A percentile compares a stretch with the other conserved stretches of the same genome.
phyloP scores from a whole-genome alignment of 2,113 vertebrate species.

The Siphamia tubifer region DNA sequence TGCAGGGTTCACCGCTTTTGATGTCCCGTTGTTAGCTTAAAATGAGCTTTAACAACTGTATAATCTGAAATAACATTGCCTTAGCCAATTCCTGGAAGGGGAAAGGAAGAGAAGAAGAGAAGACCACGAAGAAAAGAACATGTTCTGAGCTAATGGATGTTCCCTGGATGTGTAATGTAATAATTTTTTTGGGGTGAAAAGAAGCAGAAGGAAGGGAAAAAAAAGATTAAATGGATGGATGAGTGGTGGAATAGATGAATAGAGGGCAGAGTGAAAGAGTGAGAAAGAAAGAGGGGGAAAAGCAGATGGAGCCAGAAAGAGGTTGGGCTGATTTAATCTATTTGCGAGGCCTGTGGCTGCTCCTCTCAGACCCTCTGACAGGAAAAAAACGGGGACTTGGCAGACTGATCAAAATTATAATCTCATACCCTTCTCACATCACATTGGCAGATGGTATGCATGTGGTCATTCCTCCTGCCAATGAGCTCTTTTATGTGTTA shows the following conservation, averaged over 20 bases:
- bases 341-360: conserved; percentile 61
- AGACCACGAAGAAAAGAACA: conserved; percentile 52
- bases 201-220: conserved; percentile 13
- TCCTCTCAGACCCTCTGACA: conserved; percentile 68
- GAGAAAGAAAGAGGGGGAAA: conserved; percentile 51
- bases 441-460: conserved; percentile 63
- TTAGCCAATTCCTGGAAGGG: conserved; percentile 62
- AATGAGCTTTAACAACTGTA: conserved; percentile 81
- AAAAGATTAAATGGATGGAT: conserved; percentile 59
- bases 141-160: conserved; percentile 77
- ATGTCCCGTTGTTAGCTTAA: conserved; percentile 73
- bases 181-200: conserved; percentile 74
- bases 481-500: conserved; percentile 40
- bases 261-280: conserved; percentile 48
- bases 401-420: conserved; percentile 77
- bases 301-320: conserved; percentile 67
- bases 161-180: conserved; percentile 78
- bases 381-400: conserved; percentile 67
- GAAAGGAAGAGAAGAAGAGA: conserved; percentile 4
- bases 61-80: conserved; percentile 80
- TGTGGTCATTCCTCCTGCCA: conserved; percentile 38
- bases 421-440: conserved; percentile 66
- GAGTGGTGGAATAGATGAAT: conserved; percentile 58
- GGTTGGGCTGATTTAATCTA: conserved; percentile 77
- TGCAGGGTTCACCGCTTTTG: conserved; percentile 68